Percentiles rank a stretch among this genome's conserved stretches.
Evolutionary conservation across 1,140 invertebrate genomes (phyloP).

Genomic region (Psix sp.): DNA sequence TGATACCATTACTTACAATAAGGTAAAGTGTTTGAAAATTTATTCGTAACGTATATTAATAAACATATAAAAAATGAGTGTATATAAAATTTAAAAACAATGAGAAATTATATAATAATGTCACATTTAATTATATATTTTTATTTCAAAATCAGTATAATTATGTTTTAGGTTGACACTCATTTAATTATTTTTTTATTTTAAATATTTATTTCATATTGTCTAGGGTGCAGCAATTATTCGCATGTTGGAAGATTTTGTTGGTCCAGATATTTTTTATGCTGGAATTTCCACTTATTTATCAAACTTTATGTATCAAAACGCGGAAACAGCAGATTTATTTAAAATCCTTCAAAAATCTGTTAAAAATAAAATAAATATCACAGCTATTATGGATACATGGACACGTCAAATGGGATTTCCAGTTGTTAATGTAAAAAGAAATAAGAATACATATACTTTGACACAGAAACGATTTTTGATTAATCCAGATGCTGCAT

Average conservation of each 20-base stretch:
- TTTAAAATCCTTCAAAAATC: constrained; percentile 81
- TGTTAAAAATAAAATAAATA: constrained; percentile 73
- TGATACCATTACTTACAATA: constrained; percentile 94
- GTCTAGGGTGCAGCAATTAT: constrained; percentile 89
- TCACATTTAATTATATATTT: no score
- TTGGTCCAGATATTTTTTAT: constrained; percentile 86
- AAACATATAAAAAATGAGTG: no score
- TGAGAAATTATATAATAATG: no score
- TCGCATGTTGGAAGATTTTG: constrained; percentile 92
- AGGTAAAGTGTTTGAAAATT: no score
- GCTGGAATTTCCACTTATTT: constrained; percentile 86
- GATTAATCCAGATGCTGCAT: constrained; percentile 79
- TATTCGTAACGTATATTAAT: no score
- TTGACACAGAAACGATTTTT: constrained; percentile 87
- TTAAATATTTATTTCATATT: no score
- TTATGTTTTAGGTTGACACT: no score
- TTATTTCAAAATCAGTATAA: no score
- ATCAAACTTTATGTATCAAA: constrained; percentile 82
- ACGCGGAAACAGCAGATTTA: constrained; percentile 89
- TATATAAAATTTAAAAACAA: no score
- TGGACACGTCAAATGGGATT: constrained; percentile 96
- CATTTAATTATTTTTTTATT: no score
- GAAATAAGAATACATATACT: constrained; percentile 75
- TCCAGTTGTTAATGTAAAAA: constrained; percentile 84
- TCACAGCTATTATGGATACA: constrained; percentile 90